phyloP scores from a whole-genome alignment of 2,888 invertebrate genomes.

The Calameuta pallipes region DNA sequence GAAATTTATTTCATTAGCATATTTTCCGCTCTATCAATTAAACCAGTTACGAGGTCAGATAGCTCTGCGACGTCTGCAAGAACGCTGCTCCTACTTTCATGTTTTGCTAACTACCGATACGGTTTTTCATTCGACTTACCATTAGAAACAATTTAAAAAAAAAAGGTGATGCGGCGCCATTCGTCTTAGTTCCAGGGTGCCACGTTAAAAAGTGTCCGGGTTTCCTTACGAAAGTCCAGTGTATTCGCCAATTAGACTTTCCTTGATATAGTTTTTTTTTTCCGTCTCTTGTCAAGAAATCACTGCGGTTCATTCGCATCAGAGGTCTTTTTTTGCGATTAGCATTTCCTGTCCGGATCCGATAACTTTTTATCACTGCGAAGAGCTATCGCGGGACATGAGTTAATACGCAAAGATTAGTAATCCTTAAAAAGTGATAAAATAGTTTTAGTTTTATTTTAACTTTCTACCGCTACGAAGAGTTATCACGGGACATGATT shows the following conservation, averaged over 20 bases:
- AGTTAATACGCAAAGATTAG: neutral
- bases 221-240: neutral
- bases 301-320: neutral
- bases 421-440: neutral
- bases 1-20: neutral
- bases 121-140: neutral
- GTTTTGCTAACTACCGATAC: neutral
- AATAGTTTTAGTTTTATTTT: too few species aligned
- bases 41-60: conserved; percentile 1
- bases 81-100: neutral
- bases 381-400: neutral
- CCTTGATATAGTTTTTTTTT: neutral
- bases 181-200: neutral
- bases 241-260: neutral
- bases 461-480: too few species aligned
- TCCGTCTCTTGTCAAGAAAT: neutral
- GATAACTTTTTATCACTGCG: neutral
- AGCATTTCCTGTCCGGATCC: neutral
- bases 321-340: neutral
- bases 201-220: neutral
- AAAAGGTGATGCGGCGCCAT: neutral
- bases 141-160: neutral
- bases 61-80: neutral
- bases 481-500: too few species aligned
- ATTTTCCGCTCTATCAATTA: conserved; percentile 33